phyloP scores from a whole-genome alignment of 2,113 vertebrate genomes.

The Antechinus flavipes region DNA sequence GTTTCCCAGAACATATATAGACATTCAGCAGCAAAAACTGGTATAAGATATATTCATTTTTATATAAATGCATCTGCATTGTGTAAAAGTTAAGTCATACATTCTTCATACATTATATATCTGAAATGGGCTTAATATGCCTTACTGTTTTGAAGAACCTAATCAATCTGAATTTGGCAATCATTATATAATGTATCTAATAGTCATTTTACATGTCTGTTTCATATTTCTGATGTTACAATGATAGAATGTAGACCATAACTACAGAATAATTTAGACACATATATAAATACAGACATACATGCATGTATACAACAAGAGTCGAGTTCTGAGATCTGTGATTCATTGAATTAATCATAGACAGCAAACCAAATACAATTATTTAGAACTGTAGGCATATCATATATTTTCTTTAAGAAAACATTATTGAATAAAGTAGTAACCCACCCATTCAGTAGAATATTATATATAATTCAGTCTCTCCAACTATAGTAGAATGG shows the following conservation, averaged over 20 bases:
- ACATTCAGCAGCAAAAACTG: background rate
- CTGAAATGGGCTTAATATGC: conserved; percentile 21
- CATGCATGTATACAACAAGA: conserved; percentile 23
- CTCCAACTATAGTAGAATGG: conserved; percentile 57
- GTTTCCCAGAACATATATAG: background rate
- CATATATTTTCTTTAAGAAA: conserved; percentile 63
- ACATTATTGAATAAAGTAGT: conserved; percentile 57
- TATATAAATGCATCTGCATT: conserved; percentile 14
- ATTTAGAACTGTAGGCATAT: conserved; percentile 61
- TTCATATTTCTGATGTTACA: conserved; percentile 44
- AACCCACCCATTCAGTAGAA: conserved; percentile 58
- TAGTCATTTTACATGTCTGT: conserved; percentile 9
- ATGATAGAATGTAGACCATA: conserved; percentile 11
- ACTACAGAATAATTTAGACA: conserved; percentile 29
- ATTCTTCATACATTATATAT: conserved; percentile 23
- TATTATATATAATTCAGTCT: conserved; percentile 62
- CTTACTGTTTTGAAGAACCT: background rate
- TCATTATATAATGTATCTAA: conserved; percentile 37
- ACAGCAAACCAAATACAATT: conserved; percentile 44
- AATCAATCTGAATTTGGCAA: conserved; percentile 41
- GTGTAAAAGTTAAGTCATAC: background rate
- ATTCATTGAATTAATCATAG: conserved; percentile 50
- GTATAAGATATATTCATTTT: background rate
- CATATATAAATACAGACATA: conserved; percentile 56
- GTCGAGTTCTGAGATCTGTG: conserved; percentile 36